A percentile compares a stretch with the other conserved stretches of the same genome.
Evolutionary conservation across 1,140 invertebrate species (phyloP).

Genomic region (Apolygus lucorum): DNA sequence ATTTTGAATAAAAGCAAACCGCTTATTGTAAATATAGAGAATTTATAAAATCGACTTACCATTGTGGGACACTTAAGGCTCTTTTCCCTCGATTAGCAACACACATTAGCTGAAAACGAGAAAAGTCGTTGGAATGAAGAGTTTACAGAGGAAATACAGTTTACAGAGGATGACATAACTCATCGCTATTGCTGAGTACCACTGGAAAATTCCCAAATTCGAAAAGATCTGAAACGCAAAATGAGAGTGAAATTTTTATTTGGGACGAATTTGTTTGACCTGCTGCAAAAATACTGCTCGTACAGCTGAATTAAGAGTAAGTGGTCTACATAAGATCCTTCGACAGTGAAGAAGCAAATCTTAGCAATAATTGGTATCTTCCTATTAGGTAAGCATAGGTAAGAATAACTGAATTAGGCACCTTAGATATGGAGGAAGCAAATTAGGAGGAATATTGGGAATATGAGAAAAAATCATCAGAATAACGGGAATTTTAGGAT

Average conservation of each 20-base stretch:
- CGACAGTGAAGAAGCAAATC: no score
- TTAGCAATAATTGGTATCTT: no score
- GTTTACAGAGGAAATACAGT: neutral
- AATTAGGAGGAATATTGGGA: no score
- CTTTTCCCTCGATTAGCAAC: neutral
- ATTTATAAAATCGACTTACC: neutral
- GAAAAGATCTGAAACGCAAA: neutral
- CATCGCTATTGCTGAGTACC: neutral
- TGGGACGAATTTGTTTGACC: neutral
- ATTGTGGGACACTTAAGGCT: neutral
- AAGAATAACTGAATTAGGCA: no score
- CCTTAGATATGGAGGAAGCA: no score
- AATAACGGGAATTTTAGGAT: no score
- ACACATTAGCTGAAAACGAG: slow-evolving; percentile 1
- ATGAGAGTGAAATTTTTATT: neutral
- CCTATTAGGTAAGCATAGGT: no score
- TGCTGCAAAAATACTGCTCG: neutral
- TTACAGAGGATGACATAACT: neutral
- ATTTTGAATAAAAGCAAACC: no score
- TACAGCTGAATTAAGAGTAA: no score
- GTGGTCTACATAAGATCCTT: no score
- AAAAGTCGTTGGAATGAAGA: neutral
- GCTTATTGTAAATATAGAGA: no score
- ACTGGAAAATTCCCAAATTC: neutral
- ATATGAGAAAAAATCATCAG: no score